Percentiles rank a stretch among this genome's conserved stretches.
Evolutionary conservation across 2,888 invertebrate species (phyloP).

Genomic region (Tenthredo mesomela): DNA sequence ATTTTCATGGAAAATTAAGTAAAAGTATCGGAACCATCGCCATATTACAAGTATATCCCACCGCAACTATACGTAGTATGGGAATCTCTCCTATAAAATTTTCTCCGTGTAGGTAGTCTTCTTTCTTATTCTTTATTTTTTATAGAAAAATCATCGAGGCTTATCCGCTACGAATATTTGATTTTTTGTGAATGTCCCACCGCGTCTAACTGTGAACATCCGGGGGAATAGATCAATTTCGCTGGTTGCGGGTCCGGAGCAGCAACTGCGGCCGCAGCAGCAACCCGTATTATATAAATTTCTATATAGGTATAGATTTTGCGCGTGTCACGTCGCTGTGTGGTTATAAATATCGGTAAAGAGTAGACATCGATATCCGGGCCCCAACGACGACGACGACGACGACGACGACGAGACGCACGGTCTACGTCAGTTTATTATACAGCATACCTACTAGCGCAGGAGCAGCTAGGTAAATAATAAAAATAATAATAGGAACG

Average conservation of each 20-base stretch:
- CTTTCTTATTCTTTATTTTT: neutral
- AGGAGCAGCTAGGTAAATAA: neutral
- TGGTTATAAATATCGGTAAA: conserved; percentile 48
- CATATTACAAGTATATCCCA: too few relatives aligned
- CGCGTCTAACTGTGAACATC: conserved; percentile 45
- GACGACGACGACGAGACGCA: neutral
- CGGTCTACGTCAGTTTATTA: neutral
- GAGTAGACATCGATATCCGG: conserved; percentile 50
- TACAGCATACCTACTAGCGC: neutral
- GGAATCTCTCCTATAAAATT: too few relatives aligned
- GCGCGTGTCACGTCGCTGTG: conserved; percentile 47
- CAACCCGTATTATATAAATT: neutral
- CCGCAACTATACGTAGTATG: too few relatives aligned
- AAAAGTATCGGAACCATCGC: too few relatives aligned
- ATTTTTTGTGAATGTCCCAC: neutral
- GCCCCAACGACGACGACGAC: neutral
- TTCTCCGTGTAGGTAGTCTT: neutral
- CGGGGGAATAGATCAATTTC: conserved; percentile 51
- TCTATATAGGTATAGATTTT: conserved; percentile 46
- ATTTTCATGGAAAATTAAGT: too few relatives aligned
- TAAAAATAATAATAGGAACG: neutral
- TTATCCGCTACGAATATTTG: conserved; percentile 13
- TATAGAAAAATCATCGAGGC: neutral
- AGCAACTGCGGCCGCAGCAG: conserved; percentile 18
- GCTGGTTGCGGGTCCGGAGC: conserved; percentile 37